These are phyloP conservation scores for Falco concolor DNA, from an alignment of 2,797 vertebrate species.

Conservation along the genomic window DNA sequence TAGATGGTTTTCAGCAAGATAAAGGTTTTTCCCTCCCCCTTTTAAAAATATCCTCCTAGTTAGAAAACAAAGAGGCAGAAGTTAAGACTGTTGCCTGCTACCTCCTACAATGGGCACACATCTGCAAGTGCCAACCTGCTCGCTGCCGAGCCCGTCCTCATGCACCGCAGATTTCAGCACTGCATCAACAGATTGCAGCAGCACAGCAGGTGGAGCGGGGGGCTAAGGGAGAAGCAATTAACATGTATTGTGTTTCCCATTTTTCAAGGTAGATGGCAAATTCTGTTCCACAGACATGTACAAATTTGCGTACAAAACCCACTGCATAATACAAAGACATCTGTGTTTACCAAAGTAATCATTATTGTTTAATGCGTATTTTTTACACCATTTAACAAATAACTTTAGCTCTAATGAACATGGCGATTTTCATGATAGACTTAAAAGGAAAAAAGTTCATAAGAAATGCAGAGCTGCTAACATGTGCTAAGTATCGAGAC, in stretches of 20 bases:
- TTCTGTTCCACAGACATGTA: conserved; percentile 9
- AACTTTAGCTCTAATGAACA: conserved; percentile 55
- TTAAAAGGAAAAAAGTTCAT: not conserved
- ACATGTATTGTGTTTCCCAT: not conserved
- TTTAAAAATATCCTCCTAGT: conserved; percentile 44
- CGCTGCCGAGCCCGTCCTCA: not conserved
- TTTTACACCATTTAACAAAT: conserved; percentile 67
- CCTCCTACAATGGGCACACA: not conserved
- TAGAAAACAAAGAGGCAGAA: conserved; percentile 23
- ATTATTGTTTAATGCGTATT: conserved; percentile 50
- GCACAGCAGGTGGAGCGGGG: conserved; percentile 3
- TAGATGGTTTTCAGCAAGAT: conserved; percentile 64
- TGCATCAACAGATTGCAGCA: conserved; percentile 4
- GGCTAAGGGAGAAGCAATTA: conserved; percentile 36
- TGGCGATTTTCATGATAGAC: not conserved
- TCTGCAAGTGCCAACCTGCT: conserved; percentile 10
- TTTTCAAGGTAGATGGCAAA: conserved; percentile 36
- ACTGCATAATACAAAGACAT: not conserved
- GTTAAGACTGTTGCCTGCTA: not conserved
- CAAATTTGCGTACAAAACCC: not conserved
- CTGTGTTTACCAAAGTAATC: conserved; percentile 59
- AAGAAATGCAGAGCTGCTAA: not conserved
- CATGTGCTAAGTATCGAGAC: not conserved
- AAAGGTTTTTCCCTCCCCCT: conserved; percentile 37
- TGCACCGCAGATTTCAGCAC: not conserved